Percentiles rank a stretch among this genome's conserved stretches.
phyloP scores from a whole-genome alignment of 2,113 vertebrate genomes.

The Pelvicachromis taeniatus region DNA sequence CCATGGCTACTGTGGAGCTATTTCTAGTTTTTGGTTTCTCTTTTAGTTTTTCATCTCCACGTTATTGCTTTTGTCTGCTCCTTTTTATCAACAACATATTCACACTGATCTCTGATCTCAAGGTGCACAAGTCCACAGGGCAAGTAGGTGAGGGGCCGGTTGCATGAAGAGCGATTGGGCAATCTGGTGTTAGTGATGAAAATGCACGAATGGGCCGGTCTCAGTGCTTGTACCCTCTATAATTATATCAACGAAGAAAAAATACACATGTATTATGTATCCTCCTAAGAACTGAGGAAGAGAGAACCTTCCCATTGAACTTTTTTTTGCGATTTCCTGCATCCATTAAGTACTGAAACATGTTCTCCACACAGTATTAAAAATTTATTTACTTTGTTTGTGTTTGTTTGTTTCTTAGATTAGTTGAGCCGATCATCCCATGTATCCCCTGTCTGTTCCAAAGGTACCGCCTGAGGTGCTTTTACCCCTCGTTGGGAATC shows the following conservation, averaged over 20 bases:
- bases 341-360: neutral
- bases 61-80: neutral
- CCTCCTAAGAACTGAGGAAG: neutral
- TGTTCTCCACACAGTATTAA: neutral
- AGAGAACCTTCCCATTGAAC: no score
- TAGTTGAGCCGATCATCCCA: neutral
- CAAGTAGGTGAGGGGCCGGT: neutral
- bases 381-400: neutral
- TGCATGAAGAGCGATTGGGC: neutral
- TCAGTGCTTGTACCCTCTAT: neutral
- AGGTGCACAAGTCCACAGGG: neutral
- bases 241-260: neutral
- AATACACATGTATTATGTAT: neutral
- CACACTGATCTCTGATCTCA: rapidly evolving
- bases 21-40: neutral
- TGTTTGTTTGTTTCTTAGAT: neutral
- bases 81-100: neutral
- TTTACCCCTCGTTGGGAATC: neutral
- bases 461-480: neutral
- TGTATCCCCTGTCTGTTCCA: neutral
- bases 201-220: neutral
- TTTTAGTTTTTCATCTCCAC: neutral
- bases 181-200: rapidly evolving
- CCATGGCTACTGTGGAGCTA: neutral
- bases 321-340: neutral